Evolutionary conservation across 1,140 invertebrate species (phyloP).

Genomic region (Apis dorsata): DNA sequence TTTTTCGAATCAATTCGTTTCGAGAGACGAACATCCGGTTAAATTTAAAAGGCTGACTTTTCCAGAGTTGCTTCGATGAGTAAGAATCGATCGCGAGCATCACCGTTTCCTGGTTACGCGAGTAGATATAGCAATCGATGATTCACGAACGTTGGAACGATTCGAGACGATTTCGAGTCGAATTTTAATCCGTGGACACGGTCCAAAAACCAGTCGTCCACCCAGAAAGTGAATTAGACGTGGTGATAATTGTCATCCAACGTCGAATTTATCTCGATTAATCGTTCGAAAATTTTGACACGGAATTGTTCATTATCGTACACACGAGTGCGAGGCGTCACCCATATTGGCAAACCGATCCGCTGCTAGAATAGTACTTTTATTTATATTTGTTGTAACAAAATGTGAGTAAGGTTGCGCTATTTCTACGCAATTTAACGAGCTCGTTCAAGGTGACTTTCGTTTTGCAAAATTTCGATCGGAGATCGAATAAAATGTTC

Average conservation of each 20-base stretch:
- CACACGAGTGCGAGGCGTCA: no score
- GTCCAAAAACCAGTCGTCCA: conserved; percentile 29
- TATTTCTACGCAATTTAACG: conserved; percentile 40
- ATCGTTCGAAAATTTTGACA: conserved; percentile 9
- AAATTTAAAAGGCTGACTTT: conserved; percentile 41
- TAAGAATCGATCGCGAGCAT: conserved; percentile 18
- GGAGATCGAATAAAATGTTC: neutral
- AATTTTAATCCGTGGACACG: conserved; percentile 42
- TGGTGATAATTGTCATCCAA: conserved; percentile 11
- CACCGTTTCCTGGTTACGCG: neutral
- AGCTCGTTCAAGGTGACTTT: conserved; percentile 24
- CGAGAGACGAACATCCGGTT: neutral
- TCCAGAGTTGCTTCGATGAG: conserved; percentile 8
- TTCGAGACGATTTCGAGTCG: neutral
- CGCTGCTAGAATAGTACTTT: conserved; percentile 25
- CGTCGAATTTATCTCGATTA: conserved; percentile 23
- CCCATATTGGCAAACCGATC: conserved; percentile 6
- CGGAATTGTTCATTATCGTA: conserved; percentile 14
- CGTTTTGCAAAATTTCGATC: neutral
- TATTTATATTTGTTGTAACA: conserved; percentile 41
- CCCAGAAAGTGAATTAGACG: neutral
- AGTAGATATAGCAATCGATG: conserved; percentile 30
- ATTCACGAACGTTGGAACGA: conserved; percentile 15
- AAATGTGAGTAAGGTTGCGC: conserved; percentile 14
- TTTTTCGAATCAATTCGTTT: no score